Conservation (phyloP, 1,140 invertebrate genomes). For the Hyles euphorbiae region DNA sequence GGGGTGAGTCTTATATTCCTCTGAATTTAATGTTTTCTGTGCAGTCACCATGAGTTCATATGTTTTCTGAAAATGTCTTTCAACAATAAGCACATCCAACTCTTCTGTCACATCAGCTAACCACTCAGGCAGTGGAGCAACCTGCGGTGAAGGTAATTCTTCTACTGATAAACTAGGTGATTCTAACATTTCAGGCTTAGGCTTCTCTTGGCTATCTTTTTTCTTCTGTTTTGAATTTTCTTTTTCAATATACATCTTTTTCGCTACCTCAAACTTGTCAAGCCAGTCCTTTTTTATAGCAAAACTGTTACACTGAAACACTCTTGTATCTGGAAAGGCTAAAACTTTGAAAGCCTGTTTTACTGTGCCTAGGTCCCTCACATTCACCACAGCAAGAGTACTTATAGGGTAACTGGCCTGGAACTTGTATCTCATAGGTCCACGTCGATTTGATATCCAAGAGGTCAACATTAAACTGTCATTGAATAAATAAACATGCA, state of each 20-base stretch:
- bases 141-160: constrained; percentile 77
- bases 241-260: constrained; percentile 86
- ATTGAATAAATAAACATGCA: constrained; percentile 95
- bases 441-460: constrained; percentile 84
- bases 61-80: constrained; percentile 97
- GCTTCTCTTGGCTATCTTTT: constrained; percentile 62
- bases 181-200: constrained; percentile 63
- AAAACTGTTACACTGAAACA: constrained; percentile 93
- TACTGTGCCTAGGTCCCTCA: constrained; percentile 91
- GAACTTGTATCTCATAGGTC: constrained; percentile 91
- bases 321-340: constrained; percentile 94
- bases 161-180: constrained; percentile 65
- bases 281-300: constrained; percentile 96
- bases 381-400: constrained; percentile 95
- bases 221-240: constrained; percentile 80
- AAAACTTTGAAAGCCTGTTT: constrained; percentile 96
- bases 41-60: constrained; percentile 86
- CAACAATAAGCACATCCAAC: constrained; percentile 97
- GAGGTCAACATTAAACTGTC: constrained; percentile 81
- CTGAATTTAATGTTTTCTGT: constrained; percentile 64
- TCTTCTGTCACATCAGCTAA: constrained; percentile 94
- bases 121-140: constrained; percentile 87
- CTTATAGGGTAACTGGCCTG: constrained; percentile 93
- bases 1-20: constrained; percentile 63
- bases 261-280: constrained; percentile 93